These are phyloP conservation scores for Cliona cf. orientalis DNA, from an alignment of 37 sponge, comb jelly and placozoan genomes.

Conservation along the genomic window DNA sequence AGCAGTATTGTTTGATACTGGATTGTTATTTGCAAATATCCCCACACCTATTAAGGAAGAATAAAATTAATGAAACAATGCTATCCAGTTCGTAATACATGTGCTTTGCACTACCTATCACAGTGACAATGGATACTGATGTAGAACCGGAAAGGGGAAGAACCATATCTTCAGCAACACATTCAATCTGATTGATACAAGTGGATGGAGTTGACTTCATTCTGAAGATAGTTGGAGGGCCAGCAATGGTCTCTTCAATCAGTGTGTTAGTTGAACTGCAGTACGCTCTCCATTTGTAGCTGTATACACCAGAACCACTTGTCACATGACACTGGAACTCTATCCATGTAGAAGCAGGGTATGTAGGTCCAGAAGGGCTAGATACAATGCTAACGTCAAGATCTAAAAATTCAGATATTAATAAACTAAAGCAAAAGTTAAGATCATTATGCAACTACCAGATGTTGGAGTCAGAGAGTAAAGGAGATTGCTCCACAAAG, in stretches of 20 bases:
- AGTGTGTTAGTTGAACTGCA: conserved; percentile 9
- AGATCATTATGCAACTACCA: conserved; percentile 2
- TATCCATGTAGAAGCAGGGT: conserved; percentile 19
- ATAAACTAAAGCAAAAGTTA: neutral
- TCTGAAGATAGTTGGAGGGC: neutral
- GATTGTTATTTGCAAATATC: conserved; percentile 22
- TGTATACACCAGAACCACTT: conserved; percentile 10
- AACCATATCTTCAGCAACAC: conserved; percentile 20
- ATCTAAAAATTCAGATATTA: neutral
- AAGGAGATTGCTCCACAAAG: conserved; percentile 14
- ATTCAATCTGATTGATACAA: conserved; percentile 4
- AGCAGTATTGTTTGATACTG: conserved; percentile 14
- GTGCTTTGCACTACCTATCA: conserved; percentile 16
- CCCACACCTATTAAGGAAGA: conserved; percentile 2
- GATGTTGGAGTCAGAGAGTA: conserved; percentile 11
- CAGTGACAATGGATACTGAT: neutral
- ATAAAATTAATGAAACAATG: too few species aligned
- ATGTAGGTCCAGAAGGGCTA: conserved; percentile 18
- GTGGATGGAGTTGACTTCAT: conserved; percentile 20
- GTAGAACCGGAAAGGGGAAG: conserved; percentile 13
- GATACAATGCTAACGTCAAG: conserved; percentile 6
- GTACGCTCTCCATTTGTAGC: conserved; percentile 21
- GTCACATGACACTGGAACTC: conserved; percentile 2
- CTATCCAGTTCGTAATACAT: too few species aligned
- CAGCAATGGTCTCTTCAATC: neutral